Base-by-base conservation (phyloP, 2,797 vertebrate species). In the Gallinago solitaria region DNA sequence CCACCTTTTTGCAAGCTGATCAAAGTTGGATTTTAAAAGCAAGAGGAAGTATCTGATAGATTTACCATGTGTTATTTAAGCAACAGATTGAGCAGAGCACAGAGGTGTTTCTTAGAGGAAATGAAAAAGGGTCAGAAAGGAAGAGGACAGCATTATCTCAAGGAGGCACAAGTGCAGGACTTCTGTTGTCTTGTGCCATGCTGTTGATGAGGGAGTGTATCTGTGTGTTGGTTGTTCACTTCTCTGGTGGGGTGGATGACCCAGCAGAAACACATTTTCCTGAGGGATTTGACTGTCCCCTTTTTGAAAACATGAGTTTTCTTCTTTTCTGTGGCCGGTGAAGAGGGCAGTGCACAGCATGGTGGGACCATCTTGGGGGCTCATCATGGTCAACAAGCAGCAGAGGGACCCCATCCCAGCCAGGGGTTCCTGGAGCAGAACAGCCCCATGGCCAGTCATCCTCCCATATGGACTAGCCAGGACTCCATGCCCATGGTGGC, bases 301-400 rank as follows among this genome's bases (percentile, higher is more conserved):
- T 32, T 67, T 65, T 60, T 61, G 27, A 17, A 37, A 71, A 76
- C 5, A 9, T 6, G 17, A 19, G 5, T 21, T 50, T 73, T 50
- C 19, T 61, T 73, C 45, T 47, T 23, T 47, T 47, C 65, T 50
- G 35, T 33, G 53, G 30, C 12, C 23, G 1, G 0, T 39, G 37
- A 7, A 35, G 39, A 71, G 32, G 13, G 9, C 41, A 41, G 32
- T 11, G 16, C 16, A 18, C 23, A 39, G 39, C 28, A 39, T 2
- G 1, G 17, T 0, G 3, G 16, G 32, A 6, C 39, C 35, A 39
- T 32, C 24, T n/a, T 8, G 2, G 35, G 8, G n/a, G 41, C n/a
- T 69, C 19, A 39, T 12, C 2, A 1, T 14, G 21, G 41, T 60
- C 71, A 67, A 6, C 4, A 6, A 4, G 5, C 19, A 78, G 35